phyloP scores from a whole-genome alignment of 30 jellyfish, hydroid and myxozoan species.

The Nemopilema nomurai region DNA sequence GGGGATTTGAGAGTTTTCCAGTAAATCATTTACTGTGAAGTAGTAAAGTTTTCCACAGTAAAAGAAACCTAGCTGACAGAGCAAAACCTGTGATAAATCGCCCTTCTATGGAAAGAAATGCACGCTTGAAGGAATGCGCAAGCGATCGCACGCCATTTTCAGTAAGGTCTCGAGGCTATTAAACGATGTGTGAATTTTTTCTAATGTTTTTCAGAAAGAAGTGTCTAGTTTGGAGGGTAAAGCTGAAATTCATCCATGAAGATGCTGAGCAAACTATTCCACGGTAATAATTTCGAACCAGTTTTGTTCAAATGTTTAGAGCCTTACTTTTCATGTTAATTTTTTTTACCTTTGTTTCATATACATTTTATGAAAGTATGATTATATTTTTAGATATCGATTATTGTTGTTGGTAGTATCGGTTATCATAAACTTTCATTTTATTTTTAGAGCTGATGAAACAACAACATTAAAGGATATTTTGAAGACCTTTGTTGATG shows the following conservation, averaged over 20 bases:
- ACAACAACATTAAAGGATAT: conserved; percentile 15
- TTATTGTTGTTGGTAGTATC: background rate
- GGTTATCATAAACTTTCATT: background rate
- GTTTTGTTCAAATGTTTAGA: background rate
- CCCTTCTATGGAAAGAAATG: too few relatives aligned
- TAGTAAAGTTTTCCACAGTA: too few relatives aligned
- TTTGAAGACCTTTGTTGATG: conserved; percentile 22
- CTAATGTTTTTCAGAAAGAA: conserved; percentile 15
- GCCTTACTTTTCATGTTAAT: background rate
- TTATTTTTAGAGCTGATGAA: conserved; percentile 27
- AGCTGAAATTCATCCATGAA: conserved; percentile 34
- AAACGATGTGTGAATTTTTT: background rate
- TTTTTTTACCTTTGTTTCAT: background rate
- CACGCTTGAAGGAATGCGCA: too few relatives aligned
- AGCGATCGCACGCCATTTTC: background rate
- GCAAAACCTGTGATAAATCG: too few relatives aligned
- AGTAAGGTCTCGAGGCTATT: background rate
- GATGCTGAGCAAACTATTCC: conserved; percentile 31
- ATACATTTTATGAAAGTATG: too few relatives aligned
- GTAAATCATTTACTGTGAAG: too few relatives aligned
- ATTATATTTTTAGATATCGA: background rate
- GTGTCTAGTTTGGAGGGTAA: conserved; percentile 51
- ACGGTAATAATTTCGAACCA: background rate
- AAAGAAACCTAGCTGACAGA: too few relatives aligned
- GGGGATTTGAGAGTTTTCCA: too few relatives aligned